Evolutionary conservation across 23 tunicate genomes (phyloP).

Genomic region (Aplidium turbinatum): DNA sequence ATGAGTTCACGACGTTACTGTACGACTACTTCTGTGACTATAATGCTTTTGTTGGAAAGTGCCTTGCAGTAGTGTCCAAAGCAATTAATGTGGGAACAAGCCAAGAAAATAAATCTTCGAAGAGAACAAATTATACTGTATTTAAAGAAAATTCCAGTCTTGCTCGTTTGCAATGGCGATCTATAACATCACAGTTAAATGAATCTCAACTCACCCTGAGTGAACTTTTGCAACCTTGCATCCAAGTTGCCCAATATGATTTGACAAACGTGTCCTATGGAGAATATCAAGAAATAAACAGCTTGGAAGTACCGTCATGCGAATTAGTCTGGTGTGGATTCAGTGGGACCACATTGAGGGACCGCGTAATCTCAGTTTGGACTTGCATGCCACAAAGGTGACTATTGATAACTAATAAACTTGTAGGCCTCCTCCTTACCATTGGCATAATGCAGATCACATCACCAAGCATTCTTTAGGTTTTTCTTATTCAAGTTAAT

Average conservation of each 20-base stretch:
- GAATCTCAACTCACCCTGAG: not conserved
- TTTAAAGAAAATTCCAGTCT: no score
- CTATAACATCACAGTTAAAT: not conserved
- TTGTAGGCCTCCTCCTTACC: no score
- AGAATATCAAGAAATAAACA: constrained; percentile 57
- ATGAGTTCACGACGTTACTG: constrained; percentile 32
- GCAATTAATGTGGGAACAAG: not conserved
- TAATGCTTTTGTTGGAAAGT: constrained; percentile 22
- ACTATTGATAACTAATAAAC: not conserved
- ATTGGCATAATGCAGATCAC: no score
- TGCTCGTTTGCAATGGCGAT: no score
- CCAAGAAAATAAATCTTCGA: no score
- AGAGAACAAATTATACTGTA: no score
- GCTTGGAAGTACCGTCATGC: constrained; percentile 54
- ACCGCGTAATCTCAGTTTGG: constrained; percentile 51
- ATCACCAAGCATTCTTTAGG: no score
- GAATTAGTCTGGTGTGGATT: constrained; percentile 71
- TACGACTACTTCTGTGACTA: constrained; percentile 64
- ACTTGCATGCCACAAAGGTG: constrained; percentile 47
- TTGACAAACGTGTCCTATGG: constrained; percentile 29
- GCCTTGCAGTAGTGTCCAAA: not conserved
- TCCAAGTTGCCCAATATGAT: constrained; percentile 73
- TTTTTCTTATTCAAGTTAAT: no score
- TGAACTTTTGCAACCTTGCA: constrained; percentile 57
- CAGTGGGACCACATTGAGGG: constrained; percentile 19